Base-by-base conservation (phyloP, 2,888 invertebrate species). In the Emmelina monodactyla region DNA sequence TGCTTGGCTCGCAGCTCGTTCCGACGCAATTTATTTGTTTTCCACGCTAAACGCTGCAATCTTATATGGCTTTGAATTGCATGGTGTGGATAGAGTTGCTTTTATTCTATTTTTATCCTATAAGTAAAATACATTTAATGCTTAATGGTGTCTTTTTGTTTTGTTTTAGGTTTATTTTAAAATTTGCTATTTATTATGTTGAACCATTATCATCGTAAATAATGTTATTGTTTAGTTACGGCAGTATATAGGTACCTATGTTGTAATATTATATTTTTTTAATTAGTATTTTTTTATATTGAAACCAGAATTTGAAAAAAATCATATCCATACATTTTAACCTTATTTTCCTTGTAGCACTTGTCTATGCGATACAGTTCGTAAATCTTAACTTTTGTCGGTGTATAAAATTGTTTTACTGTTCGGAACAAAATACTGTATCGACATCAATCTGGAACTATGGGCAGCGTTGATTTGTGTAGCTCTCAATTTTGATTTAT, bases 301-400 rank as follows among this genome's bases (percentile, higher is more conserved):
- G n/a, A n/a, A n/a, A n/a, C n/a, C n/a, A n/a, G n/a, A n/a, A n/a
- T n/a, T n/a, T n/a, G n/a, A 28, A 14, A 28, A 6, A 5, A 3
- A 19, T 32, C 29, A 12, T 40, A 45, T 52, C 56, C 44, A 40
- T 34, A 34, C 16, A 33, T 28, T 41, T 40, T 34, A n/a, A n/a
- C n/a, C n/a, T n/a, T n/a, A n/a, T n/a, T 32, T 39, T 28, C 28
- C 32, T 35, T 41, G 45, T 40, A 49, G 19, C 49, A 44, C 44
- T 45, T 37, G 40, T 49, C 45, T 47, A 51, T 57, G 48, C 47
- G 51, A 52, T 54, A 47, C 51, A 51, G 54, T 59, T 47, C 53
- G 63, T 75, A 75, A 71, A 75, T 76, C 64, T 69, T 55, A 67
- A 67, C 65, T 71, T 72, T 65, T 58, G 62, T 53, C 58, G 50